Evolutionary conservation across 2,113 vertebrate species (phyloP).

Genomic region (Petroica traversi): DNA sequence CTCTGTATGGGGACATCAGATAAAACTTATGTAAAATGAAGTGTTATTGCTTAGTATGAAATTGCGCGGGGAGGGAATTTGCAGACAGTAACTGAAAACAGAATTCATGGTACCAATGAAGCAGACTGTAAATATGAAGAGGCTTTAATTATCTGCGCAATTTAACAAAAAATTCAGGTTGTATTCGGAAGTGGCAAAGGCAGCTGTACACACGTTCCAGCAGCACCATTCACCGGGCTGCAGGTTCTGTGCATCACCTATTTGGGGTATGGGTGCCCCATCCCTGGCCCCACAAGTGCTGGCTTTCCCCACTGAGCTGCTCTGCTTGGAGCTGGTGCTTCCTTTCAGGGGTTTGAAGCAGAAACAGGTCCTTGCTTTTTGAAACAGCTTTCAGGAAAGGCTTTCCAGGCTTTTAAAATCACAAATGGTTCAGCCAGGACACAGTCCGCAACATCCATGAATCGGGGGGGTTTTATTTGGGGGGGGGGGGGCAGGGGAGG

Average conservation of each 20-base stretch:
- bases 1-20: conserved; percentile 92
- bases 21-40: conserved; percentile 83
- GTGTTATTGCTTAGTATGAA: conserved; percentile 87
- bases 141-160: conserved; percentile 79
- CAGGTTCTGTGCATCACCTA: background rate
- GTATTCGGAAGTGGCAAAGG: conserved; percentile 42
- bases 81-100: conserved; percentile 78
- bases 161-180: conserved; percentile 78
- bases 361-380: background rate
- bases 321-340: background rate
- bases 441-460: background rate
- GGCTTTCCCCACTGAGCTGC: fast-evolving
- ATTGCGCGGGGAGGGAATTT: conserved; percentile 77
- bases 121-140: conserved; percentile 79
- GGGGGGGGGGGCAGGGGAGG: fast-evolving
- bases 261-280: fast-evolving
- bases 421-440: background rate
- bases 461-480: fast-evolving
- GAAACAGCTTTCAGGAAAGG: background rate
- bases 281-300: fast-evolving
- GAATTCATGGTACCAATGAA: conserved; percentile 76
- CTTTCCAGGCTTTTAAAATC: background rate
- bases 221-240: background rate
- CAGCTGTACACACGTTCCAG: background rate
- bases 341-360: background rate